Evolutionary conservation across 2,797 vertebrate species (phyloP).

Genomic region (Sorex maritimensis): DNA sequence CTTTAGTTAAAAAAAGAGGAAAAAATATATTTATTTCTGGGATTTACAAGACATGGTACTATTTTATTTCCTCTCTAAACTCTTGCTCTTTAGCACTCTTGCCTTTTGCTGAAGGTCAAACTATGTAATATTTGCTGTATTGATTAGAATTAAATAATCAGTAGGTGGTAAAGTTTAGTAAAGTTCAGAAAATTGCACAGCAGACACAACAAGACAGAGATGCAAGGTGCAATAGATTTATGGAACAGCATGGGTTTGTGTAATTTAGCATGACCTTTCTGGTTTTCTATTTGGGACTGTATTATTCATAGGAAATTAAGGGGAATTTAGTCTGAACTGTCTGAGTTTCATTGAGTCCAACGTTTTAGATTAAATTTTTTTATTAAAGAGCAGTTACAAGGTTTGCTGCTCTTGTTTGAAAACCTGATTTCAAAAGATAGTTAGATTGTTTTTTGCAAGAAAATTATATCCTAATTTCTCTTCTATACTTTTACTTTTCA

Average conservation of each 20-base stretch:
- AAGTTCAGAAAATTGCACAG: slow-evolving; percentile 84
- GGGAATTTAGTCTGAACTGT: slow-evolving; percentile 60
- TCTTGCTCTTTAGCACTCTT: slow-evolving; percentile 70
- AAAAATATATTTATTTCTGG: slow-evolving; percentile 36
- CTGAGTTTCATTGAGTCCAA: slow-evolving; percentile 56
- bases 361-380: slow-evolving; percentile 73
- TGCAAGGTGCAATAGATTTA: slow-evolving; percentile 66
- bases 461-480: slow-evolving; percentile 45
- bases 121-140: slow-evolving; percentile 78
- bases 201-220: slow-evolving; percentile 69
- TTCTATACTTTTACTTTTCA: slow-evolving; percentile 5
- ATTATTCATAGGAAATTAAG: slow-evolving; percentile 73
- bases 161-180: slow-evolving; percentile 81
- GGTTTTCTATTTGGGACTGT: not conserved
- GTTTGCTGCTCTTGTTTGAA: not conserved
- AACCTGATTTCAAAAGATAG: slow-evolving; percentile 1
- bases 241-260: slow-evolving; percentile 71
- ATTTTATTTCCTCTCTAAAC: slow-evolving; percentile 59
- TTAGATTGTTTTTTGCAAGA: slow-evolving; percentile 33
- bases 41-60: slow-evolving; percentile 44
- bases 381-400: slow-evolving; percentile 44
- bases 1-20: slow-evolving; percentile 41
- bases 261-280: slow-evolving; percentile 83
- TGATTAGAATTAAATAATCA: slow-evolving; percentile 79
- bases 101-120: slow-evolving; percentile 77